These are phyloP conservation scores for Amphipyra berbera DNA, from an alignment of 2,888 invertebrate genomes.

Conservation along the genomic window DNA sequence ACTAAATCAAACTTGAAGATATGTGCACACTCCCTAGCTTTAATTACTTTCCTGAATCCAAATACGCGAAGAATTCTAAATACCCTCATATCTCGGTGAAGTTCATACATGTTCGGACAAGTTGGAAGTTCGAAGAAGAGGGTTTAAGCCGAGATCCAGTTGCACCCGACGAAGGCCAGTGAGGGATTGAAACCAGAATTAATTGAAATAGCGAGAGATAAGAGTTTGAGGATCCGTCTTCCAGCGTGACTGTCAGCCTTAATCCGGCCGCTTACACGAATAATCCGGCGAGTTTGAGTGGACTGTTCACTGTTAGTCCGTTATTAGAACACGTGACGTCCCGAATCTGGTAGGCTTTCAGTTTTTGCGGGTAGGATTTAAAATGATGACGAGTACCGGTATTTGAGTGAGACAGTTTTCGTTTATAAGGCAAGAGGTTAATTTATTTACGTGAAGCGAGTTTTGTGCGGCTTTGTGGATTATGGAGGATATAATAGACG, in stretches of 20 bases:
- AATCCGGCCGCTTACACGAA: constrained; percentile 61
- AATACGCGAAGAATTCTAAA: constrained; percentile 54
- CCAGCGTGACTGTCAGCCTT: constrained; percentile 57
- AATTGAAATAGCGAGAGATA: constrained; percentile 63
- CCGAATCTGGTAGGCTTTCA: constrained; percentile 51
- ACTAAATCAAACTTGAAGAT: constrained; percentile 57
- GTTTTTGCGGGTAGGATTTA: constrained; percentile 59
- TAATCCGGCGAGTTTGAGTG: constrained; percentile 59
- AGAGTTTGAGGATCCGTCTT: constrained; percentile 57
- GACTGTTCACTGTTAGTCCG: constrained; percentile 42
- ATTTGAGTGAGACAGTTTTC: constrained; percentile 48
- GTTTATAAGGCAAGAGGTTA: constrained; percentile 49
- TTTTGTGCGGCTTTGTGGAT: constrained; percentile 33
- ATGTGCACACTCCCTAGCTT: constrained; percentile 29
- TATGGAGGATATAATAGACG: constrained; percentile 31
- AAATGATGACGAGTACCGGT: constrained; percentile 56
- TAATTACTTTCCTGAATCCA: constrained; percentile 54
- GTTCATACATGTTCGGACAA: constrained; percentile 35
- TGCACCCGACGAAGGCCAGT: constrained; percentile 47
- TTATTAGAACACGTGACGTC: constrained; percentile 27
- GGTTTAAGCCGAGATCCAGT: constrained; percentile 51
- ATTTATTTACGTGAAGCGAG: constrained; percentile 49
- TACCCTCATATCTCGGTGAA: constrained; percentile 46
- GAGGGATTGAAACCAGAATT: constrained; percentile 50
- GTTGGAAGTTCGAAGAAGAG: constrained; percentile 47